These are phyloP conservation scores for Epinephelus awoara DNA, from an alignment of 2,797 vertebrate species.

Conservation along the genomic window DNA sequence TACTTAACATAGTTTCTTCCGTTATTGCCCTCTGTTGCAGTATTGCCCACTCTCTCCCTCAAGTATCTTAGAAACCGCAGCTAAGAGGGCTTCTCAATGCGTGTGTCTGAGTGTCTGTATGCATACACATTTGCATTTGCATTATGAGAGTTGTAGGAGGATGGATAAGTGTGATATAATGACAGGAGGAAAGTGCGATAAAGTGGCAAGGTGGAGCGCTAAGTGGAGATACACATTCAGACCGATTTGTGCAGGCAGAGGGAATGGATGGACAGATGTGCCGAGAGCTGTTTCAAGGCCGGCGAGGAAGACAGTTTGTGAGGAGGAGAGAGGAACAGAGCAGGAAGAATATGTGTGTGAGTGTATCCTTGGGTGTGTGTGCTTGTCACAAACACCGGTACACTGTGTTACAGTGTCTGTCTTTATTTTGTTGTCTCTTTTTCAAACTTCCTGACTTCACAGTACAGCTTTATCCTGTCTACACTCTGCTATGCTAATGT, in stretches of 20 bases:
- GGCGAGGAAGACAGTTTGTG: background rate
- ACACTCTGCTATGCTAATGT: background rate
- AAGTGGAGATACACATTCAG: slow-evolving; percentile 31
- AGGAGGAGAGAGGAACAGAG: background rate
- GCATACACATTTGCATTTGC: slow-evolving; percentile 27
- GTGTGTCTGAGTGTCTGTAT: slow-evolving; percentile 19
- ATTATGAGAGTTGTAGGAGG: slow-evolving; percentile 31
- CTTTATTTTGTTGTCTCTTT: slow-evolving; percentile 2
- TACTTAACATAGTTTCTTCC: background rate
- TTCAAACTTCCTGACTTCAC: background rate
- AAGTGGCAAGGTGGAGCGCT: slow-evolving; percentile 24
- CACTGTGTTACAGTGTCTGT: background rate
- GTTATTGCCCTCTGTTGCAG: background rate
- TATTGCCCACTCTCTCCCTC: background rate
- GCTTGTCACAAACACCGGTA: background rate
- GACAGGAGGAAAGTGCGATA: slow-evolving; percentile 23
- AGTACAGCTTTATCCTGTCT: slow-evolving; percentile 12
- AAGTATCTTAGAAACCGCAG: slow-evolving; percentile 16
- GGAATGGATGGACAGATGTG: slow-evolving; percentile 29
- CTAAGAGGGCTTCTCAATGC: background rate
- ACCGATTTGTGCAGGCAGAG: slow-evolving; percentile 3
- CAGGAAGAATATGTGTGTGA: background rate
- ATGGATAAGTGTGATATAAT: slow-evolving; percentile 49
- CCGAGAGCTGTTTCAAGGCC: slow-evolving; percentile 3
- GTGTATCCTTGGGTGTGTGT: background rate